A percentile compares a stretch with the other conserved stretches of the same genome.
Conservation (phyloP, 1,140 invertebrate species). For the Heliothis subflexa region DNA sequence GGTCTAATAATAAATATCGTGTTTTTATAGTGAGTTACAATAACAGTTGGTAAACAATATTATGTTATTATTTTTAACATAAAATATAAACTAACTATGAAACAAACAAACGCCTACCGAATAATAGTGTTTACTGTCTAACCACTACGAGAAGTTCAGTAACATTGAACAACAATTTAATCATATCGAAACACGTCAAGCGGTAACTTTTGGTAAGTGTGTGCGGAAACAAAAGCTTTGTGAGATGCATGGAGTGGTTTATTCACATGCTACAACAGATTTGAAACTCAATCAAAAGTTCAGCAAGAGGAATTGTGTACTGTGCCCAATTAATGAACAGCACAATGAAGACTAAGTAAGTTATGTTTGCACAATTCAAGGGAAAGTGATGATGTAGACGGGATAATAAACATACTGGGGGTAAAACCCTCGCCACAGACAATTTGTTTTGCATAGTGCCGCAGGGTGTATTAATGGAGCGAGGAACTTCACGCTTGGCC, state of each 20-base stretch:
- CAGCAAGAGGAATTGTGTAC: neutral
- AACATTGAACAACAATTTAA: conserved; percentile 19
- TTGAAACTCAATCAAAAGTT: conserved; percentile 18
- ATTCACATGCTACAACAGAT: conserved; percentile 12
- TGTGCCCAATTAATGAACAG: conserved; percentile 2
- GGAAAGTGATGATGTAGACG: conserved; percentile 20
- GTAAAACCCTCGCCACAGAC: conserved; percentile 38
- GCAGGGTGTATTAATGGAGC: conserved; percentile 68
- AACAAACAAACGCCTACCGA: neutral
- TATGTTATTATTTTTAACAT: conserved; percentile 1
- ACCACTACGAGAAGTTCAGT: neutral
- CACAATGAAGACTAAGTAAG: neutral
- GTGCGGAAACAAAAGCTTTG: conserved; percentile 33
- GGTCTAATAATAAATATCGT: conserved; percentile 25
- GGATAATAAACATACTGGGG: conserved; percentile 33
- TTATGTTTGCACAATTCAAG: conserved; percentile 19
- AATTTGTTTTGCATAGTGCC: conserved; percentile 52
- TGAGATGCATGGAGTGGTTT: conserved; percentile 12
- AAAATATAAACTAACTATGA: conserved; percentile 10
- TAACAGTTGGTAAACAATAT: conserved; percentile 1
- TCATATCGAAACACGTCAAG: conserved; percentile 6
- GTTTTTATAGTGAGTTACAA: neutral
- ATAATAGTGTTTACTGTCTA: neutral
- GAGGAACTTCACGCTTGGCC: conserved; percentile 63
- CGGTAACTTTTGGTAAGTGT: conserved; percentile 18